Evolutionary conservation across 1,140 invertebrate genomes (phyloP), one percentile per base, ranked within the genome.

Genomic region (Apis cerana): DNA sequence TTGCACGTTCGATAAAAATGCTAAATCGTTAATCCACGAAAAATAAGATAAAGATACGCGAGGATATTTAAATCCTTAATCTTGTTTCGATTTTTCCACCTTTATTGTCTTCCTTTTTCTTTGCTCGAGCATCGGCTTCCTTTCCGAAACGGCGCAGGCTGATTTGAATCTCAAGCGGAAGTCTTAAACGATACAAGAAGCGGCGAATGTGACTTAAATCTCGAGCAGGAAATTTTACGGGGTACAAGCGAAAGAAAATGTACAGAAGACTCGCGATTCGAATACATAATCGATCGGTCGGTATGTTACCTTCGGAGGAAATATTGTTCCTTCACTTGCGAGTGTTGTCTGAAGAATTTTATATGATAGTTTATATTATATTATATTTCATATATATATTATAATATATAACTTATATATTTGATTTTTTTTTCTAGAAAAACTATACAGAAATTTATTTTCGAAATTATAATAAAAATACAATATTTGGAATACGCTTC

Each of bases 191-290:
- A 75, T 61, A 75, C 21, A 56, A 61, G 71, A 75, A 54, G 48
- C 69, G 69, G 15, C 21, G n/a, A 75, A 75, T 75, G 71, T 75
- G 71, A 75, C 71, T 75, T 75, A 75, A 75, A 75, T 75, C 71
- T 23, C 58, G 21, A 59, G 21, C 56, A 43, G 13, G 58, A 12
- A 43, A 74, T 74, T 74, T 74, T 48, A 59, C 69, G 7, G 56
- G 48, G 50, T 27, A 54, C 69, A 19, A 27, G 56, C 33, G 33
- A 74, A 59, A 74, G 71, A 74, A 59, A 74, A 74, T 23, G 71
- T 61, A 74, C 33, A 61, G 58, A 23, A 8, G 21, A 8, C 56
- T 48, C 71, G 56, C 33, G 56, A 61, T 74, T 33, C 13, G 71
- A 74, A 74, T 74, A 61, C 58, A 0, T 74, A 74, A 74, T 74